Base-by-base conservation (phyloP, 2,888 invertebrate genomes). In the Bellardia bayeri region DNA sequence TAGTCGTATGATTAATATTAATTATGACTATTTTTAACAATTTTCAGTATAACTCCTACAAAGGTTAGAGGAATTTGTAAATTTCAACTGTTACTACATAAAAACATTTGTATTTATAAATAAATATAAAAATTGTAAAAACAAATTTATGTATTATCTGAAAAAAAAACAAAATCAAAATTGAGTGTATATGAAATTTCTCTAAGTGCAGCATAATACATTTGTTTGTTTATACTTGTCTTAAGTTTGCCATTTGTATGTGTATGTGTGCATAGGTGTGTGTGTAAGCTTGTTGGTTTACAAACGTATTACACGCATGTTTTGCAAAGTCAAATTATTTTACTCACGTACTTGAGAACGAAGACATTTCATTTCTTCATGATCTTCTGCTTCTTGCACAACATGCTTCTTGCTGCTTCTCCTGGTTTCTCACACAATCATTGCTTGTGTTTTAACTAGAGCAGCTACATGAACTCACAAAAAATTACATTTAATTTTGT, bases 261-360 rank as follows among this genome's bases (percentile, higher is more conserved):
- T 61, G 54, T 14, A 8, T 66, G 11, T 40, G 76, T 40, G 2
- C 40, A 6, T 8, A 3, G 49, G 49, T 58, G 30, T 14, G n/a
- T 49, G 37, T 45, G 2, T 45, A 37, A 58, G 13, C 11, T 16
- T 71, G 51, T 58, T 63, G 68, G 63, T 51, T 72, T 49, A 16
- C 49, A 68, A 16, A 56, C 66, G 51, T 75, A 66, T 82, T 82
- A 54, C 75, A 83, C 86, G 83, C 83, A 83, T 71, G 71, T 81
- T 79, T 82, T 66, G 40, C 71, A 87, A 83, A 83, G 71, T 84
- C 72, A 81, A 81, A 76, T 75, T 87, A 84, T 87, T 87, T 84
- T 61, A 64, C 76, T 76, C 87, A 84, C 81, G 83, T 80, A 49
- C 37, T 45, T 83, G n/a, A 42, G 11, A 40, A 76, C 9, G 61